Evolutionary conservation across 2,888 invertebrate species (phyloP).

Genomic region (Lordiphosa andalusiaca): DNA sequence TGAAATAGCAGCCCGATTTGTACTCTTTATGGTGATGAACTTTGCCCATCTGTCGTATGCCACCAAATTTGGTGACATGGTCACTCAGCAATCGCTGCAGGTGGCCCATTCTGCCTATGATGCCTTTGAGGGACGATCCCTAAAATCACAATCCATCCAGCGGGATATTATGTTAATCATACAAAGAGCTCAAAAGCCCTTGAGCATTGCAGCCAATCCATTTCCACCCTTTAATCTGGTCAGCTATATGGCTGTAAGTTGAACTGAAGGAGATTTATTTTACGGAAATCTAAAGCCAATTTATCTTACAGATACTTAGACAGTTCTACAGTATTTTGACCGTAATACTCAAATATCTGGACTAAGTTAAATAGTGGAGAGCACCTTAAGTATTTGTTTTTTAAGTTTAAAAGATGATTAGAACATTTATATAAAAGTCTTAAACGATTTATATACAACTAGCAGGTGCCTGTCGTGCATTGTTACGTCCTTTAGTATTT

Average conservation of each 20-base stretch:
- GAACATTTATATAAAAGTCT: too few relatives aligned
- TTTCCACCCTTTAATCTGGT: slow-evolving; percentile 41
- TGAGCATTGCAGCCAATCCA: slow-evolving; percentile 28
- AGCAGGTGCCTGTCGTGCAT: too few relatives aligned
- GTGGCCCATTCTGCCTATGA: slow-evolving; percentile 42
- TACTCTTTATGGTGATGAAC: slow-evolving; percentile 23
- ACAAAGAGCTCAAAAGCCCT: slow-evolving; percentile 33
- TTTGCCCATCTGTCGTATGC: slow-evolving; percentile 39
- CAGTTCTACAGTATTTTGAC: slow-evolving; percentile 51
- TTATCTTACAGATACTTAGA: slow-evolving; percentile 44
- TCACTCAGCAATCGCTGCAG: slow-evolving; percentile 31
- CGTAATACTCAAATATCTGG: slow-evolving; percentile 37
- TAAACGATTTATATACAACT: too few relatives aligned
- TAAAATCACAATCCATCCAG: slow-evolving; percentile 3
- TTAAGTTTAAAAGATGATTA: too few relatives aligned
- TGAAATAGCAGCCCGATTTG: slow-evolving; percentile 30
- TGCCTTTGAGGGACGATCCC: slow-evolving; percentile 20
- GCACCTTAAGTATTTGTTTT: too few relatives aligned
- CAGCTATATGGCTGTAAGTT: slow-evolving; percentile 42
- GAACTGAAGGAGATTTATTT: too few relatives aligned
- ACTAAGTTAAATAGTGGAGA: too few relatives aligned
- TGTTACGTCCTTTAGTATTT: too few relatives aligned
- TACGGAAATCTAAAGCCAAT: too few relatives aligned
- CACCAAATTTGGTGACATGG: slow-evolving; percentile 41
- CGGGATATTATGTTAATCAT: slow-evolving; percentile 37